Conservation (phyloP, 2,888 invertebrate species). For the Sphaerophoria rueppellii region DNA sequence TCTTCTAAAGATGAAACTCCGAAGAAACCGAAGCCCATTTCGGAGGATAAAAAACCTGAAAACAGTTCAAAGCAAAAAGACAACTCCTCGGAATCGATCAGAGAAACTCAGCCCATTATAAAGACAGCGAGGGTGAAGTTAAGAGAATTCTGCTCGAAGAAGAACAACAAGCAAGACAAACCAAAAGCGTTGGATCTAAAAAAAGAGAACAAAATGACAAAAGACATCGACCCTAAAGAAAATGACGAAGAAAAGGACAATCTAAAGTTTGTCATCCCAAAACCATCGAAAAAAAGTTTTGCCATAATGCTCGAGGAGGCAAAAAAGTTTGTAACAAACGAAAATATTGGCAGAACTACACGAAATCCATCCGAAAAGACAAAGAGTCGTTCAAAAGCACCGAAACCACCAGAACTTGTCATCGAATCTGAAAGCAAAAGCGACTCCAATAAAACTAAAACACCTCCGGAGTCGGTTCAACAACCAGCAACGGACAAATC, state of each 20-base stretch:
- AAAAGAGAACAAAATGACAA: background rate
- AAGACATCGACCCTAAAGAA: background rate
- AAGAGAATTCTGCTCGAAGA: background rate
- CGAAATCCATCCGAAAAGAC: background rate
- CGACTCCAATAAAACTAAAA: background rate
- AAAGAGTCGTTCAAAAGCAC: background rate
- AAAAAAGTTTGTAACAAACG: constrained; percentile 39
- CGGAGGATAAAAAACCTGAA: background rate
- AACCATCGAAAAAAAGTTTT: background rate
- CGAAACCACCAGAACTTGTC: background rate
- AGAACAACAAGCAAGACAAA: background rate
- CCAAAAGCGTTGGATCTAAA: background rate
- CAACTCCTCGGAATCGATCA: background rate
- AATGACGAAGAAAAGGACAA: background rate
- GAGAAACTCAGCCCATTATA: background rate
- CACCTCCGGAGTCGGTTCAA: too few species aligned
- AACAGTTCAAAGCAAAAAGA: constrained; percentile 13
- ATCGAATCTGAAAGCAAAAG: background rate
- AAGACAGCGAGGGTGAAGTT: background rate
- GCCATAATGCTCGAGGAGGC: constrained; percentile 46
- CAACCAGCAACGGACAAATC: background rate
- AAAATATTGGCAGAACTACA: constrained; percentile 3
- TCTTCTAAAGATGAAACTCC: background rate
- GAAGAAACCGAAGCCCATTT: background rate
- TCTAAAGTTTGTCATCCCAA: background rate